A percentile compares a stretch with the other conserved stretches of the same genome.
These are phyloP conservation scores for Novumbra hubbsi DNA, from an alignment of 2,797 vertebrate genomes.

Conservation along the genomic window DNA sequence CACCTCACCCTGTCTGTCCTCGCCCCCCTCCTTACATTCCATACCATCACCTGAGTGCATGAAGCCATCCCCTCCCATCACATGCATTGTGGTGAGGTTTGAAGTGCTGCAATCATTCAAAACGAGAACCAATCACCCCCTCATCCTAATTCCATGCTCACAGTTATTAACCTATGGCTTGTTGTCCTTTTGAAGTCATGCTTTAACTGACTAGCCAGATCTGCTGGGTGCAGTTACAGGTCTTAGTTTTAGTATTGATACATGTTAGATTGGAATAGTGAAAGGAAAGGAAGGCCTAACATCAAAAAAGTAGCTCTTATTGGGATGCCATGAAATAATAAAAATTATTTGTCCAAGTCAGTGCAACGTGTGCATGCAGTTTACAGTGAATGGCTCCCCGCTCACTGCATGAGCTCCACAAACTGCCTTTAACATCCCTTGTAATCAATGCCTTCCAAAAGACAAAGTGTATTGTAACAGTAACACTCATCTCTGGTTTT, in stretches of 20 bases:
- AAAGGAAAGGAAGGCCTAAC: background rate
- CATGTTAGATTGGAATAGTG: constrained; percentile 19
- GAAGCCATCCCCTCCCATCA: constrained; percentile 48
- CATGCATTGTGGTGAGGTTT: constrained; percentile 62
- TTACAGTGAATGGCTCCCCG: background rate
- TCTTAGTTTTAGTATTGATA: constrained; percentile 13
- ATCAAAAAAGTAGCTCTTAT: background rate
- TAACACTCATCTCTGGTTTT: constrained; percentile 19
- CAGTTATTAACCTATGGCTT: constrained; percentile 57
- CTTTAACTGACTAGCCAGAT: constrained; percentile 24
- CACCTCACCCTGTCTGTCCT: constrained; percentile 39
- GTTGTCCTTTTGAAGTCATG: constrained; percentile 36
- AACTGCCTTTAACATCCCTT: background rate
- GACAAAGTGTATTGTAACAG: background rate
- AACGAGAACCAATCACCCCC: constrained; percentile 64
- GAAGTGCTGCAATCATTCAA: constrained; percentile 72
- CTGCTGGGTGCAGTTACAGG: background rate
- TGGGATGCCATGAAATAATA: background rate
- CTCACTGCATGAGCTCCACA: constrained; percentile 30
- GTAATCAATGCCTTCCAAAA: background rate
- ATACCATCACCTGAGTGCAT: constrained; percentile 63
- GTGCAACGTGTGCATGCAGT: constrained; percentile 29
- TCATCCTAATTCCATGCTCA: constrained; percentile 47
- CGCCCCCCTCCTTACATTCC: constrained; percentile 28
- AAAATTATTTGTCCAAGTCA: constrained; percentile 17